Conservation (phyloP, 92 coral and sea anemone species). For the Blastomussa wellsi region DNA sequence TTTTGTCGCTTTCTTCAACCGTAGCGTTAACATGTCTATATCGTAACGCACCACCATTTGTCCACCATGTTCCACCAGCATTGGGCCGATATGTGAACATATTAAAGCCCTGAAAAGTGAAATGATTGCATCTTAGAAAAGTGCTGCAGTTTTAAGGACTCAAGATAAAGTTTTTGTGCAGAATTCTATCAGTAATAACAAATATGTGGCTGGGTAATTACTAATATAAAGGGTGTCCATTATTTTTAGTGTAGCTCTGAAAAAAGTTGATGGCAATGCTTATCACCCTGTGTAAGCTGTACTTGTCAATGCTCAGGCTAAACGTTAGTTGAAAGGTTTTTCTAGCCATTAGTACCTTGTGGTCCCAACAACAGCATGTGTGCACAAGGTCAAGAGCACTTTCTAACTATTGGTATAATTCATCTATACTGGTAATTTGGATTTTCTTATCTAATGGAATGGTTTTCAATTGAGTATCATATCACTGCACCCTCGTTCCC, state of each 20-base stretch:
- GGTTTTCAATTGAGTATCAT: too few species aligned
- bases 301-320: background rate
- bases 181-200: background rate
- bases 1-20: conserved; percentile 53
- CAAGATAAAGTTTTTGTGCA: background rate
- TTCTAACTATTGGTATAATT: too few species aligned
- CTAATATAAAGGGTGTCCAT: background rate
- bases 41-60: conserved; percentile 58
- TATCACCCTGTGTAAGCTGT: background rate
- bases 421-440: too few species aligned
- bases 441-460: too few species aligned
- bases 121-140: background rate
- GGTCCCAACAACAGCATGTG: too few species aligned
- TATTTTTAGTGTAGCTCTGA: background rate
- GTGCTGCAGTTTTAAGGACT: background rate
- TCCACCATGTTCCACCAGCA: conserved; percentile 62
- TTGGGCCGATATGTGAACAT: conserved; percentile 54
- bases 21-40: conserved; percentile 56
- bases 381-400: too few species aligned
- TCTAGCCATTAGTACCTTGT: too few species aligned
- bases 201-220: background rate
- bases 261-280: background rate
- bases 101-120: conserved; percentile 48
- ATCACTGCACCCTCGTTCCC: too few species aligned
- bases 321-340: background rate